Evolutionary conservation across 1,140 invertebrate species (phyloP), one percentile per base, ranked within the genome.

Genomic region (Drosophila truncata): DNA sequence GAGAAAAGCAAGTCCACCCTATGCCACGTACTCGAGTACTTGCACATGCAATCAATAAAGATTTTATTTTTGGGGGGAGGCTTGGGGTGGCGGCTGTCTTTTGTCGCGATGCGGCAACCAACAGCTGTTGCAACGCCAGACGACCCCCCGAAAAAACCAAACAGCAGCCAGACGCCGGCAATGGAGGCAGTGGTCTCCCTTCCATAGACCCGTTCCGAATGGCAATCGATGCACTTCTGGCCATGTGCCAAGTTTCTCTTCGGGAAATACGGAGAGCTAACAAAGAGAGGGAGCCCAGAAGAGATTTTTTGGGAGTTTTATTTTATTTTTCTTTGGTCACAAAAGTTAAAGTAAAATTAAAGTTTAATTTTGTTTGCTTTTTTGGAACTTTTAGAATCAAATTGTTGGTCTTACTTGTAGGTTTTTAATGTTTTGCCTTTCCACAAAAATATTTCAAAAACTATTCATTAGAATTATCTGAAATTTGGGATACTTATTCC

Each of bases 201-300:
- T 66, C 62, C 44, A 47, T 16, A 16, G 50, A 64, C 72, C 54
- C 59, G 77, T 74, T 70, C 58, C 64, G 66, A 90, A 85, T 75
- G 81, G 67, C 85, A 90, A 90, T 90, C 85, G 90, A 90, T 90
- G 85, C 85, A 91, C 72, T 90, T 91, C 90, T 90, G 86, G 86
- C 86, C 87, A 90, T 91, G 87, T 91, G 86, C 86, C 86, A 90
- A 90, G 87, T 91, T 90, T 70, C 85, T 91, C 85, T 90, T 90
- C 54, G 23, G 20, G 47, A 61, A 35, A 41, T 25, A n/a, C 14
- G n/a, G 60, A 82, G 78, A 73, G 78, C n/a, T 11, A 39, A 2
- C 18, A 25, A 42, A 65, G 55, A 54, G 61, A 31, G 44, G 41
- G 20, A 23, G 23, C 1, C 18, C 11, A 33, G 57, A 59, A 42